Conservation (phyloP, 1,140 invertebrate genomes). For the Atopsyche davidsoni region DNA sequence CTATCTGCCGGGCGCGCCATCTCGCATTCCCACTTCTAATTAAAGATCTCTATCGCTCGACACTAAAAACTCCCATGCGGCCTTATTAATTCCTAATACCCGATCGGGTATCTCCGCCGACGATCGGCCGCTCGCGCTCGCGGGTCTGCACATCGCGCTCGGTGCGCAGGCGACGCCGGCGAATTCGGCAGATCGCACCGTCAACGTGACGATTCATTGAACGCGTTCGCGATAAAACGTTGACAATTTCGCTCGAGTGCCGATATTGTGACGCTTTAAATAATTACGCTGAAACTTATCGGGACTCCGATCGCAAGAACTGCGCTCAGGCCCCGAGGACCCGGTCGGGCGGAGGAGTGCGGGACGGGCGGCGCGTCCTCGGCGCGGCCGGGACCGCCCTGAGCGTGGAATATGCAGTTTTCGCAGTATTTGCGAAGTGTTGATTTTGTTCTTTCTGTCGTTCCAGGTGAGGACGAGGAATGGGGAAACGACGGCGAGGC, state of each 20-base stretch:
- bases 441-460: conserved; percentile 13
- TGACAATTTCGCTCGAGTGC: no score
- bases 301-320: no score
- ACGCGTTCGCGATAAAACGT: no score
- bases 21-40: conserved; percentile 30
- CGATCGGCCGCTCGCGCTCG: conserved; percentile 22
- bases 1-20: conserved; percentile 19
- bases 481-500: conserved; percentile 53
- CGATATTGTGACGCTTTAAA: no score
- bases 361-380: no score
- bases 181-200: conserved; percentile 24
- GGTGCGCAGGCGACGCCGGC: conserved; percentile 15
- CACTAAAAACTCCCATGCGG: conserved; percentile 27
- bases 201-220: no score
- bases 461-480: conserved; percentile 55
- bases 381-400: not conserved
- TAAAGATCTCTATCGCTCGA: conserved; percentile 28
- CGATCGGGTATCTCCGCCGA: conserved; percentile 17
- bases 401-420: not conserved
- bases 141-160: not conserved
- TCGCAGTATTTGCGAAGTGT: not conserved
- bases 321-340: no score
- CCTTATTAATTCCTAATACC: conserved; percentile 30
- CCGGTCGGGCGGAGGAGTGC: no score
- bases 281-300: no score